These are phyloP conservation scores for Drosophila arizonae DNA, from an alignment of 1,140 invertebrate species.

Conservation along the genomic window DNA sequence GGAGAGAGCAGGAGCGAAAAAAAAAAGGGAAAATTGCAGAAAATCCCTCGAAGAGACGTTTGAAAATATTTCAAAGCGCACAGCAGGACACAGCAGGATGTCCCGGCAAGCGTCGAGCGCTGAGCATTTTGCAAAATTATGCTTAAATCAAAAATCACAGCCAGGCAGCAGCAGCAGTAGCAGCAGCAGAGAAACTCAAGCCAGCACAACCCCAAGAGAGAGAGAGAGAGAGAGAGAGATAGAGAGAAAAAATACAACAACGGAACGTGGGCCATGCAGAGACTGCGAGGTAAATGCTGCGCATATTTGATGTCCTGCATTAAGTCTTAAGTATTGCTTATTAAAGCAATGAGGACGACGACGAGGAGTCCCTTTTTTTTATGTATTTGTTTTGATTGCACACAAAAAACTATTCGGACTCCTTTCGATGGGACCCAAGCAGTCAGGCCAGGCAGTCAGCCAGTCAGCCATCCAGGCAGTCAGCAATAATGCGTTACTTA, in stretches of 20 bases:
- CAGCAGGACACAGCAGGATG: conserved; percentile 44
- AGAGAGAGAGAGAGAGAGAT: too few species aligned
- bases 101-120: conserved; percentile 10
- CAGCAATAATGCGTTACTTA: conserved; percentile 67
- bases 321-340: conserved; percentile 80
- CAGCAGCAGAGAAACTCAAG: conserved; percentile 10
- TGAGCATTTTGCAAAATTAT: conserved; percentile 67
- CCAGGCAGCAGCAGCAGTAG: conserved; percentile 7
- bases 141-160: conserved; percentile 81
- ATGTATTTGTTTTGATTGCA: neutral
- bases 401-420: conserved; percentile 30
- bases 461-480: neutral
- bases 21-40: conserved; percentile 70
- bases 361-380: conserved; percentile 44
- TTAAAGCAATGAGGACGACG: conserved; percentile 37
- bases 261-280: conserved; percentile 5
- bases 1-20: neutral
- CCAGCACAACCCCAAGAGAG: conserved; percentile 43
- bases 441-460: neutral
- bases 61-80: conserved; percentile 74
- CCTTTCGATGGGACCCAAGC: neutral
- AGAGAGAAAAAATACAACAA: neutral
- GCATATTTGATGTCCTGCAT: conserved; percentile 79
- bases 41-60: conserved; percentile 79
- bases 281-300: conserved; percentile 58